phyloP scores from a whole-genome alignment of 2,797 vertebrate genomes.

The Cyprinella venusta region DNA sequence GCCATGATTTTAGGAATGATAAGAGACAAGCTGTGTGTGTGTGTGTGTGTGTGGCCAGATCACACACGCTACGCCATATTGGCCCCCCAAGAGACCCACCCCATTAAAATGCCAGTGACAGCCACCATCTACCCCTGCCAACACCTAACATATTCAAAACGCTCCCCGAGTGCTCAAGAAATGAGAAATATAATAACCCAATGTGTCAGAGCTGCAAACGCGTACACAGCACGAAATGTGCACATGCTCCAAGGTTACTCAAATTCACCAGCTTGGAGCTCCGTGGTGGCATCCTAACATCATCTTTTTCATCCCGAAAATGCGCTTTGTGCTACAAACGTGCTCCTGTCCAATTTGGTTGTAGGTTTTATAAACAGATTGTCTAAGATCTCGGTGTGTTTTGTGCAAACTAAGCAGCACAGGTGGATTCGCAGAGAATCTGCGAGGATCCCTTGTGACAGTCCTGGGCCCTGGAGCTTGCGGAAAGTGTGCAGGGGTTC shows the following conservation, averaged over 20 bases:
- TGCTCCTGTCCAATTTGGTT: slow-evolving; percentile 31
- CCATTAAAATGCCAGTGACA: slow-evolving; percentile 52
- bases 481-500: slow-evolving; percentile 23
- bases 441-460: slow-evolving; percentile 10
- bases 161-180: slow-evolving; percentile 45
- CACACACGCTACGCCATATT: neutral
- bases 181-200: slow-evolving; percentile 52
- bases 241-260: slow-evolving; percentile 50
- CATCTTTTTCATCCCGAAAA: slow-evolving; percentile 18
- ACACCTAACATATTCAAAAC: slow-evolving; percentile 55
- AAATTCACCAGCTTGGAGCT: slow-evolving; percentile 42
- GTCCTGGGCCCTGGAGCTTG: slow-evolving; percentile 6
- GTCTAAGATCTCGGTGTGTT: slow-evolving; percentile 16
- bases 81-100: slow-evolving; percentile 36
- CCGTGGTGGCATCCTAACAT: slow-evolving; percentile 33
- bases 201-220: slow-evolving; percentile 18
- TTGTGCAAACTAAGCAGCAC: neutral
- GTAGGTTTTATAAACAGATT: slow-evolving; percentile 43
- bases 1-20: slow-evolving; percentile 27
- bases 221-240: slow-evolving; percentile 36
- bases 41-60: slow-evolving; percentile 7
- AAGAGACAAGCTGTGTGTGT: neutral
- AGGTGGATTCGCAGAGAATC: slow-evolving; percentile 29
- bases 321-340: neutral
- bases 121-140: slow-evolving; percentile 48